phyloP scores from a whole-genome alignment of 2,113 vertebrate genomes.

The Sinocyclocheilus anshuiensis region DNA sequence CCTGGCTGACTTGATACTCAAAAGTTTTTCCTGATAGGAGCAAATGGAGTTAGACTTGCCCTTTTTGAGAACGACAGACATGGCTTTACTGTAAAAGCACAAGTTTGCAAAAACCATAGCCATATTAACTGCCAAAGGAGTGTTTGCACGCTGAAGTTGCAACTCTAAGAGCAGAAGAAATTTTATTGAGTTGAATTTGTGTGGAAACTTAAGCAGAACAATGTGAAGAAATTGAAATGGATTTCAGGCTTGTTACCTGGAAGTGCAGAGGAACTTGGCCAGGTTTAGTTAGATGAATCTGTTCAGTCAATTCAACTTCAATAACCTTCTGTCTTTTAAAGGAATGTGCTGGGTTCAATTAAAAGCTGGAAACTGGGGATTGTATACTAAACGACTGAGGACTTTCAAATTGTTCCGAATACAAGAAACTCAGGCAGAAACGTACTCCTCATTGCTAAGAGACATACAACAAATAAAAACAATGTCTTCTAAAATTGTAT shows the following conservation, averaged over 20 bases:
- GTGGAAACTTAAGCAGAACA: neutral
- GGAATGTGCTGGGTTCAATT: neutral
- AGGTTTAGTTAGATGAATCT: neutral
- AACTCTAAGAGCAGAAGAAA: neutral
- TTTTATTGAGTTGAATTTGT: neutral
- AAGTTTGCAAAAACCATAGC: neutral
- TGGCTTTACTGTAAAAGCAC: neutral
- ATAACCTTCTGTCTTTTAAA: neutral
- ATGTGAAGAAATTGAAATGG: neutral
- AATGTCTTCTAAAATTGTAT: no score
- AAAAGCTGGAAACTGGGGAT: neutral
- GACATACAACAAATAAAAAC: no score
- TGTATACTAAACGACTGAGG: neutral
- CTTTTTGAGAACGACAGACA: neutral
- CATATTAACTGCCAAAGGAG: neutral
- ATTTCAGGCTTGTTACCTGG: neutral
- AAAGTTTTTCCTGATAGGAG: neutral
- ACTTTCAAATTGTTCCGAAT: neutral
- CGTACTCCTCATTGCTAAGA: no score
- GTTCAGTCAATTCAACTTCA: neutral
- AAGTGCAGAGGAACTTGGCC: neutral
- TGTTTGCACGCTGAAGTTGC: neutral
- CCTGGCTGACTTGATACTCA: neutral
- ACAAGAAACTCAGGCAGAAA: neutral
- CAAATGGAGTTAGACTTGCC: neutral